Conservation (phyloP, 1,140 invertebrate species). For the Saccostrea cuccullata region DNA sequence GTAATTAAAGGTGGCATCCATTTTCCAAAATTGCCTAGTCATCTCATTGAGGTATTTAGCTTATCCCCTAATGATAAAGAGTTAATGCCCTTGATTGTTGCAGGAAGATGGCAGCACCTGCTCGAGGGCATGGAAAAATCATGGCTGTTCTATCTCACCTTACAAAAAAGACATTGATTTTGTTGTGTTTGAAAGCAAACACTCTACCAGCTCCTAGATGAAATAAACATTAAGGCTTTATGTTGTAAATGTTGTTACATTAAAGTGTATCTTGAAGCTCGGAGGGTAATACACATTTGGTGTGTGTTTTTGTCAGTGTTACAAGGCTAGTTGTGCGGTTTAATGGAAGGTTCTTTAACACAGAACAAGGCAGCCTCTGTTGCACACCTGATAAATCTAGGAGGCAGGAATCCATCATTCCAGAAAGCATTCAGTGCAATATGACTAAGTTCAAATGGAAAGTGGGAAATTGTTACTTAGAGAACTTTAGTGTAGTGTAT, state of each 20-base stretch:
- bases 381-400: background rate
- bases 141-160: background rate
- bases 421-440: background rate
- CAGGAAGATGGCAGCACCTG: background rate
- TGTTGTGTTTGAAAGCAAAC: conserved; percentile 27
- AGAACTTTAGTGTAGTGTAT: background rate
- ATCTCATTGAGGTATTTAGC: background rate
- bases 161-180: conserved; percentile 27
- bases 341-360: background rate
- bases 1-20: background rate
- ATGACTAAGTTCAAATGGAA: background rate
- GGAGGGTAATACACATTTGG: conserved; percentile 7
- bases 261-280: conserved; percentile 2
- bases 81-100: conserved; percentile 11
- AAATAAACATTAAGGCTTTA: conserved; percentile 12
- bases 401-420: background rate
- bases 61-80: background rate
- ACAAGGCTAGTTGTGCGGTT: background rate
- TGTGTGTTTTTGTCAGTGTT: conserved; percentile 17
- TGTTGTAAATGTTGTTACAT: conserved; percentile 24
- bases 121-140: background rate
- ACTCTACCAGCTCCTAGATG: conserved; percentile 1
- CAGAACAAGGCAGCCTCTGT: background rate
- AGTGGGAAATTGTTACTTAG: background rate
- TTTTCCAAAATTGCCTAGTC: conserved; percentile 8